phyloP scores from a whole-genome alignment of 1,140 invertebrate genomes.

The Drosophila pseudoananassae region DNA sequence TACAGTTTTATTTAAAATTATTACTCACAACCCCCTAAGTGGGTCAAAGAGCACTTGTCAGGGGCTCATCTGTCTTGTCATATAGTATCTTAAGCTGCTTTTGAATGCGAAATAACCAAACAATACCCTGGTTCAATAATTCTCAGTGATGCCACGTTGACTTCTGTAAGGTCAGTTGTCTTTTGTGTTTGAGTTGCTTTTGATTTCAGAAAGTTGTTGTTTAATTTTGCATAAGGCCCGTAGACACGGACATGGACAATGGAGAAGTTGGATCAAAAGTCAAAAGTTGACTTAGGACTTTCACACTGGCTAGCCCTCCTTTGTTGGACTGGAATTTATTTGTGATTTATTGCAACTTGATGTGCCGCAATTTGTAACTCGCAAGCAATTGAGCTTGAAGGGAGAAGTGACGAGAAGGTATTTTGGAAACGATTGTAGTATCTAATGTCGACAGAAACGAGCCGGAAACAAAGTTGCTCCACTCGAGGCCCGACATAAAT shows the following conservation, averaged over 20 bases:
- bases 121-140: conserved; percentile 53
- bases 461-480: conserved; percentile 19
- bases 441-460: conserved; percentile 20
- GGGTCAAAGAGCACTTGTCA: conserved; percentile 16
- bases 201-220: conserved; percentile 35
- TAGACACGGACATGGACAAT: conserved; percentile 2
- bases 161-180: conserved; percentile 9
- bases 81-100: background rate
- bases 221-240: conserved; percentile 38
- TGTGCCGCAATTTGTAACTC: conserved; percentile 27
- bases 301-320: conserved; percentile 4
- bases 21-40: conserved; percentile 1
- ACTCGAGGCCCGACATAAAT: conserved; percentile 24
- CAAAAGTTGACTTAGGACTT: conserved; percentile 30
- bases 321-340: conserved; percentile 43
- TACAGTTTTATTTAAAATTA: conserved; percentile 4
- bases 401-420: background rate
- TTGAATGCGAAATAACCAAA: conserved; percentile 26
- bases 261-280: conserved; percentile 11
- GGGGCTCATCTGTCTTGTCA: conserved; percentile 14
- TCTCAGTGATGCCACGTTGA: conserved; percentile 2
- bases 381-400: conserved; percentile 9
- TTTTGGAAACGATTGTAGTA: conserved; percentile 31
- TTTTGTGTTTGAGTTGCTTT: conserved; percentile 30
- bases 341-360: conserved; percentile 59